These are phyloP conservation scores for Agrotis clavis DNA, from an alignment of 2,888 invertebrate species.

Conservation along the genomic window DNA sequence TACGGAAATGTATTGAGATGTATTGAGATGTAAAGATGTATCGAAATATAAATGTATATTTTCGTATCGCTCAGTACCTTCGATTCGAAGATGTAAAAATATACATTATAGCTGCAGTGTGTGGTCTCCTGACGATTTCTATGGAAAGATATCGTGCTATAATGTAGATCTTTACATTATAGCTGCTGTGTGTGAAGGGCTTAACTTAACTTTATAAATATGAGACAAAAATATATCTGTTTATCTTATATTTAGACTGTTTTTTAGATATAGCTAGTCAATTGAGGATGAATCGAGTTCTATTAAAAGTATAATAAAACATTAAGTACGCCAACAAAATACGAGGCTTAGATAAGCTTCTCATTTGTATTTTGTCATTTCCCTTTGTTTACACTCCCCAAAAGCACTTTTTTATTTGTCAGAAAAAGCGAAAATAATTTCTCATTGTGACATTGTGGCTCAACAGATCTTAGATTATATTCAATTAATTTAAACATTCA, in stretches of 20 bases:
- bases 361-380: slow-evolving; percentile 71
- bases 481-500: slow-evolving; percentile 59
- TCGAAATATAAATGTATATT: no score
- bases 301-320: slow-evolving; percentile 63
- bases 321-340: slow-evolving; percentile 61
- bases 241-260: background rate
- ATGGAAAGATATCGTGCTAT: no score
- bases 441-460: slow-evolving; percentile 66
- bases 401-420: slow-evolving; percentile 62
- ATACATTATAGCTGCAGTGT: no score
- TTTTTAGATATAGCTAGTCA: slow-evolving; percentile 7
- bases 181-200: no score
- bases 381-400: slow-evolving; percentile 66
- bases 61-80: no score
- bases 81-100: no score
- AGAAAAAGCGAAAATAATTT: slow-evolving; percentile 69
- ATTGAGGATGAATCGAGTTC: slow-evolving; percentile 21
- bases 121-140: no score
- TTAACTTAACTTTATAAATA: no score
- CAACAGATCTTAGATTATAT: slow-evolving; percentile 60
- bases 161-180: no score
- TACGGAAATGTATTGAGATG: no score
- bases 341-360: slow-evolving; percentile 69
- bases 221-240: no score
- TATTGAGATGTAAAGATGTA: no score